Evolutionary conservation across 2,888 invertebrate genomes (phyloP).

Genomic region (Euproctis similis): DNA sequence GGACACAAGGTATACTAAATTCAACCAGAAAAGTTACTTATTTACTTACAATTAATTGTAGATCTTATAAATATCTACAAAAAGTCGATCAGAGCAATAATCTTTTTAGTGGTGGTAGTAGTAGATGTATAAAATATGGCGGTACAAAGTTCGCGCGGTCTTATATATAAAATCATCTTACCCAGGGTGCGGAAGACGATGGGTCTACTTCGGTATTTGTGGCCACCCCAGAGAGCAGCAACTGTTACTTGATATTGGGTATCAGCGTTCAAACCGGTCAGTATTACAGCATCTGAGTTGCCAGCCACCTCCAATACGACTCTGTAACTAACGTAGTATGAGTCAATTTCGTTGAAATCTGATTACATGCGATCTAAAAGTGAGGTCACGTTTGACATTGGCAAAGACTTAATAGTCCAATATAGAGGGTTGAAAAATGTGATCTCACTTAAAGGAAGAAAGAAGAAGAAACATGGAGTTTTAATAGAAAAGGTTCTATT

Average conservation of each 20-base stretch:
- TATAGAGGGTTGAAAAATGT: slow-evolving; percentile 6
- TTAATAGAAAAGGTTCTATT: slow-evolving; percentile 10
- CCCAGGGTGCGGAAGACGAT: slow-evolving; percentile 93
- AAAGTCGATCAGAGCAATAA: too few relatives aligned
- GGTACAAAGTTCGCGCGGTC: too few relatives aligned
- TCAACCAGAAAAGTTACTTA: too few relatives aligned
- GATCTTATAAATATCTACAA: too few relatives aligned
- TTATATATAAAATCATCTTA: slow-evolving; percentile 42
- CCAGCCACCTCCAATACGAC: slow-evolving; percentile 93
- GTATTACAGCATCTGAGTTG: slow-evolving; percentile 89
- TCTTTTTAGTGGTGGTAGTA: too few relatives aligned
- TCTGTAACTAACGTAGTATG: slow-evolving; percentile 89
- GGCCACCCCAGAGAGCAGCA: slow-evolving; percentile 88
- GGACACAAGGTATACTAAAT: too few relatives aligned
- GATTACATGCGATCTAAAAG: slow-evolving; percentile 39
- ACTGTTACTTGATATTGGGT: slow-evolving; percentile 93
- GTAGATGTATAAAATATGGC: too few relatives aligned
- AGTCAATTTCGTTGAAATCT: slow-evolving; percentile 74
- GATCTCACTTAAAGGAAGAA: slow-evolving; percentile 19
- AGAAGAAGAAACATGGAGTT: slow-evolving; percentile 18
- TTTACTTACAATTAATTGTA: too few relatives aligned
- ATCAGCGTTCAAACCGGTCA: slow-evolving; percentile 87
- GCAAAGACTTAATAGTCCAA: slow-evolving; percentile 21
- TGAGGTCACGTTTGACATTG: slow-evolving; percentile 33
- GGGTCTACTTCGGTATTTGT: slow-evolving; percentile 88